A percentile compares a stretch with the other conserved stretches of the same genome.
Conservation (phyloP, 2,888 invertebrate species). For the Thysanoteuthis rhombus region DNA sequence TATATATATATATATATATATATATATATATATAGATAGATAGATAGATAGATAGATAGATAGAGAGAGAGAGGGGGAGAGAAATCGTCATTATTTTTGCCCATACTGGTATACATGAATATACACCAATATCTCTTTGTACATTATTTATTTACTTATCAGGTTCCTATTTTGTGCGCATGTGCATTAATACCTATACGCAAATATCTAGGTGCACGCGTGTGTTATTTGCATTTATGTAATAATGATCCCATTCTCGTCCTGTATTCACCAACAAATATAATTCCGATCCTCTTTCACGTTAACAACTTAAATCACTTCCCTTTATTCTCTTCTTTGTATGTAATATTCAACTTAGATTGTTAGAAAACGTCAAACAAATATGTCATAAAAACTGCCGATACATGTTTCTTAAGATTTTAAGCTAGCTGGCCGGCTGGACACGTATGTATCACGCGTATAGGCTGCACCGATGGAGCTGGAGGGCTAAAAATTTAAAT, state of each 20-base stretch:
- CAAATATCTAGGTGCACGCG: neutral
- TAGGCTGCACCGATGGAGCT: no score
- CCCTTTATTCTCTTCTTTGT: neutral
- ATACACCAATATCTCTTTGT: rapidly evolving
- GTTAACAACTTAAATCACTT: neutral
- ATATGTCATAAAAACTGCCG: no score
- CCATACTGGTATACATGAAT: no score
- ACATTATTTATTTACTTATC: neutral
- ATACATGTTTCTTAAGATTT: no score
- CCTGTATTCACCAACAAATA: neutral
- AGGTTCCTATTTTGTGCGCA: neutral
- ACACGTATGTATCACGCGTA: no score
- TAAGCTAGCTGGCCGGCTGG: no score
- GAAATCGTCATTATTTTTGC: no score
- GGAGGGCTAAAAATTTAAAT: no score
- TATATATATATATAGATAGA: no score
- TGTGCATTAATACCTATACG: neutral
- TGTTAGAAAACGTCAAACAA: no score
- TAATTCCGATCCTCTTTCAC: neutral
- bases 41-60: no score
- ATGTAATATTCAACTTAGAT: neutral
- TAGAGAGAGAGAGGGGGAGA: no score
- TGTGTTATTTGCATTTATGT: neutral
- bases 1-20: neutral
- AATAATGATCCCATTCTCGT: neutral